A percentile compares a stretch with the other conserved stretches of the same genome.
These are phyloP conservation scores for Malurus leucopterus DNA, from an alignment of 2,797 vertebrate genomes.

Conservation along the genomic window DNA sequence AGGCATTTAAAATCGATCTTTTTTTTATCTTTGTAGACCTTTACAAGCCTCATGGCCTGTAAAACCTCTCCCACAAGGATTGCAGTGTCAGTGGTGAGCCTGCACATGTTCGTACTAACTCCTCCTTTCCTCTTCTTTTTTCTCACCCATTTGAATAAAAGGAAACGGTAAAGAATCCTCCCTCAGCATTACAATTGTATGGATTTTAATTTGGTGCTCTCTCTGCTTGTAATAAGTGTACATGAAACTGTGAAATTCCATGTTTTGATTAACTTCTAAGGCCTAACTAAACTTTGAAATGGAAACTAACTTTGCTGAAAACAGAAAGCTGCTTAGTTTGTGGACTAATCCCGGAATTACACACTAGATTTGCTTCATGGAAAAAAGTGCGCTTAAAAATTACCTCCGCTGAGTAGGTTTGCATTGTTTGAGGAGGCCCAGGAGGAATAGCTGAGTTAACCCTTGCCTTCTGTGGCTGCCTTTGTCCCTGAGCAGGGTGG, in stretches of 20 bases:
- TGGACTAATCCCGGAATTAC: slow-evolving; percentile 47
- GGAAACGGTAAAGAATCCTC: not conserved
- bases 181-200: not conserved
- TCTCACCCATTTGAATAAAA: not conserved
- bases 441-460: not conserved
- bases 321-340: slow-evolving; percentile 38
- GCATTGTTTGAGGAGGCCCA: not conserved
- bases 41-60: not conserved
- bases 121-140: not conserved
- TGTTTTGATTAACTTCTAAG: slow-evolving; percentile 21
- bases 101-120: not conserved
- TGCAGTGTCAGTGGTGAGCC: not conserved
- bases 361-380: slow-evolving; percentile 36
- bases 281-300: slow-evolving; percentile 41
- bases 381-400: slow-evolving; percentile 32
- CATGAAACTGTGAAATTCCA: not conserved
- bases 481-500: not conserved
- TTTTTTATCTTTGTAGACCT: not conserved
- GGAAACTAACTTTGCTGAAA: slow-evolving; percentile 39
- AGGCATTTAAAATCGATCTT: not conserved
- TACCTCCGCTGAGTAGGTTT: not conserved
- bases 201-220: not conserved
- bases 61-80: not conserved
- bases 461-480: not conserved
- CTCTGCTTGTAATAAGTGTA: not conserved